Conservation (phyloP, 64 coral and sea anemone genomes). For the Anthopleura sola region DNA sequence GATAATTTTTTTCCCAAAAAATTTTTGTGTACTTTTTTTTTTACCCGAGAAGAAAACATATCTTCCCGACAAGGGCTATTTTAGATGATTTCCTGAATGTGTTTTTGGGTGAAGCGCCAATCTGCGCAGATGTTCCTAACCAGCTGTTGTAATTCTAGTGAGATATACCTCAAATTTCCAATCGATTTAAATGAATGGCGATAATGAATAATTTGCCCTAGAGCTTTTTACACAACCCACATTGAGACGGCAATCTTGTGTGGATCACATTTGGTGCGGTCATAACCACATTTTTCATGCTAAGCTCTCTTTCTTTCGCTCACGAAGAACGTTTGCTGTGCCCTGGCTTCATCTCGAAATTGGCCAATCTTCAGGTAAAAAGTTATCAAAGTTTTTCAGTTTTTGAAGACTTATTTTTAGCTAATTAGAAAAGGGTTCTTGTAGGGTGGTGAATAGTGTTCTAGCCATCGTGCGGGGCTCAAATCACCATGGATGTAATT, state of each 20-base stretch:
- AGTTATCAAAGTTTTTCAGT: not conserved
- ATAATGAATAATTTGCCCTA: not conserved
- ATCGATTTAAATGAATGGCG: not conserved
- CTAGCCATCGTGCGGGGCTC: no score
- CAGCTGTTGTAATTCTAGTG: not conserved
- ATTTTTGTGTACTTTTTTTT: not conserved
- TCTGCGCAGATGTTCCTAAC: not conserved
- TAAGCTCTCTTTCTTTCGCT: not conserved
- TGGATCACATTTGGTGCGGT: not conserved
- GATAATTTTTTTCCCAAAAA: not conserved
- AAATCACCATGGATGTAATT: no score
- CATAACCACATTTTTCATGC: not conserved
- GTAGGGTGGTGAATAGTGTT: no score
- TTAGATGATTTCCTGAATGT: not conserved
- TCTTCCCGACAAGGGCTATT: not conserved
- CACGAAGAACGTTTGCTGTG: not conserved
- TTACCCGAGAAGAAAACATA: not conserved
- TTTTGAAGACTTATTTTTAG: no score
- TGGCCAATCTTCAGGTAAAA: not conserved
- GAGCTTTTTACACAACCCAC: not conserved
- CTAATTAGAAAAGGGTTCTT: no score
- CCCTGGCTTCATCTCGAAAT: not conserved
- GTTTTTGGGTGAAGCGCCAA: not conserved
- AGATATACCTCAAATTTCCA: not conserved
- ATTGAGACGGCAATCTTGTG: not conserved